These are phyloP conservation scores for Nemopilema nomurai DNA, from an alignment of 30 jellyfish, hydroid and myxozoan genomes.

Conservation along the genomic window DNA sequence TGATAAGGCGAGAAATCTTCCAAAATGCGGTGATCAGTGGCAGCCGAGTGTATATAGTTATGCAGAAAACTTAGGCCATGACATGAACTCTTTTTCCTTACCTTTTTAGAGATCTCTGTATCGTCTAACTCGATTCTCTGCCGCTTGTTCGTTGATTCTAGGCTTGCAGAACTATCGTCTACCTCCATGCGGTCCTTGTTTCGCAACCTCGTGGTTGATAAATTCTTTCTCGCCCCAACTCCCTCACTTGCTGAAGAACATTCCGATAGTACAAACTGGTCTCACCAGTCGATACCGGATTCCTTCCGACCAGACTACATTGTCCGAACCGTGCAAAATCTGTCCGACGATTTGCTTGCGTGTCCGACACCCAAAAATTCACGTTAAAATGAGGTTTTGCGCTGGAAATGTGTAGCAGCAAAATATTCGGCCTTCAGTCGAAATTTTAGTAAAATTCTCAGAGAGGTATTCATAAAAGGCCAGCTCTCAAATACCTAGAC, in stretches of 20 bases:
- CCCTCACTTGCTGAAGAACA: not conserved
- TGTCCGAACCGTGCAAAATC: too few relatives aligned
- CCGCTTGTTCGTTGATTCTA: conserved; percentile 24
- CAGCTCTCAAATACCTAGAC: too few relatives aligned
- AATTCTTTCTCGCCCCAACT: not conserved
- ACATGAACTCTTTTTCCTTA: not conserved
- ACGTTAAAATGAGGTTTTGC: too few relatives aligned
- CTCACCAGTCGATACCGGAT: not conserved
- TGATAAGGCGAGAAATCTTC: not conserved
- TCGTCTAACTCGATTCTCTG: conserved; percentile 4
- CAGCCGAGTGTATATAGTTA: not conserved
- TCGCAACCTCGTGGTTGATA: conserved; percentile 54
- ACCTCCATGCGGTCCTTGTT: conserved; percentile 58
- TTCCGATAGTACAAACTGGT: not conserved
- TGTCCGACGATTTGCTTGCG: too few relatives aligned
- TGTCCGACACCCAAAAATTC: too few relatives aligned
- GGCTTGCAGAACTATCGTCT: conserved; percentile 2
- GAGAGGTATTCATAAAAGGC: too few relatives aligned
- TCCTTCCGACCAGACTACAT: too few relatives aligned
- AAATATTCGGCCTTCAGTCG: too few relatives aligned
- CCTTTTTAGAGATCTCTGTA: conserved; percentile 16
- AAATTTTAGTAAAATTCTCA: too few relatives aligned
- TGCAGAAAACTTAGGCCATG: not conserved
- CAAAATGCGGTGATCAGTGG: not conserved
- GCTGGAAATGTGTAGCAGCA: too few relatives aligned